Evolutionary conservation across 2,113 vertebrate species (phyloP), one percentile per base, ranked within the genome.

Genomic region (Toxostoma redivivum): DNA sequence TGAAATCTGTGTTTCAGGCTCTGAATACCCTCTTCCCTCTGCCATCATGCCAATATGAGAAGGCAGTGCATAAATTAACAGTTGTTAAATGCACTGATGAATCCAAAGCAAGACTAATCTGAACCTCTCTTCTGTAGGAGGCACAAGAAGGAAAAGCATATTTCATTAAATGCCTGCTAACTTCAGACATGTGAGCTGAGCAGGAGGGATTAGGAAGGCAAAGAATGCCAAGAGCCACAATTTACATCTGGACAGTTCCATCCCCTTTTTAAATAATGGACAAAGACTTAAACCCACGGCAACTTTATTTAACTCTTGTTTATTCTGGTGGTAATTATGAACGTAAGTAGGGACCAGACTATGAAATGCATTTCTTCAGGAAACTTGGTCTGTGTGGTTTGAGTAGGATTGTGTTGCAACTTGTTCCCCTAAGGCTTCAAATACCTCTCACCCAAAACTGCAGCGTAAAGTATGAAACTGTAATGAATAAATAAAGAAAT

Each of bases 371-470:
- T 86, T 35, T 84, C 67, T 81, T 94, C 78, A 87, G 77, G 80
- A 91, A 95, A 88, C 20, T 81, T 84, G 61, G 69, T 88, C 86
- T 94, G 16, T 92, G 91, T 76, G 90, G 90, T 95, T 92, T 92
- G 40, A 72, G 42, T 27, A 61, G 57, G 77, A 56, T 23, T 95
- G 72, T 83, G 92, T 90, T 86, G 86, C 70, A 86, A 84, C 94
- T 70, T 93, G 80, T 76, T 94, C 72, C 77, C 76, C 61, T 93
- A 84, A 90, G 80, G 74, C 76, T 95, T 86, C 24, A 86, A 88
- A 83, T 74, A 70, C 48, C 76, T 95, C 67, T 96, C 64, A 90
- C 76, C 31, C 92, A 71, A 81, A 90, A 83, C 31, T 71, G 6
- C 53, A 73, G 93, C 20, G 66, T 85, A 76, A 91, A 70, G 37